These are phyloP conservation scores for Chelonia mydas DNA, from an alignment of 2,797 vertebrate species.

Conservation along the genomic window DNA sequence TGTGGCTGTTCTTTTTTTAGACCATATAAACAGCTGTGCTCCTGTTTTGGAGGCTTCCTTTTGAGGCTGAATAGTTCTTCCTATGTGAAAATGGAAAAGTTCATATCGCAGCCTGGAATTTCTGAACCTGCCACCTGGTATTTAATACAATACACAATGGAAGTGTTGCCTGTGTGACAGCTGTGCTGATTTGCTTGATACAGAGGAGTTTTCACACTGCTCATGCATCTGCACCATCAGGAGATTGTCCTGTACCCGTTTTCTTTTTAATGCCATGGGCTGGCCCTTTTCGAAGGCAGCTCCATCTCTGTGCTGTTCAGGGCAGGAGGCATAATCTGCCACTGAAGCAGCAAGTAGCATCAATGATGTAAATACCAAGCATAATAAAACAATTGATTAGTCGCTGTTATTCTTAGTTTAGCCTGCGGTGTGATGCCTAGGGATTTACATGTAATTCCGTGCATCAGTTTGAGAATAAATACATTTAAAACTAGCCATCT, in stretches of 20 bases:
- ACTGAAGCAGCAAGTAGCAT: neutral
- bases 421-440: neutral
- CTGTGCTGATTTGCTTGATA: neutral
- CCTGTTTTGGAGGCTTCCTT: neutral
- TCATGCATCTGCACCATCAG: neutral
- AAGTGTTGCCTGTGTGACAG: neutral
- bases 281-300: neutral
- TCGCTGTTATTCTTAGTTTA: rapidly evolving
- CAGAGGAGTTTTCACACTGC: neutral
- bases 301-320: neutral
- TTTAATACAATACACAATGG: neutral
- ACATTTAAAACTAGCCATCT: neutral
- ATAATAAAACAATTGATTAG: neutral
- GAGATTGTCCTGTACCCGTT: rapidly evolving
- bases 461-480: neutral
- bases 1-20: neutral
- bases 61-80: neutral
- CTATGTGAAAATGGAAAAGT: neutral
- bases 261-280: neutral
- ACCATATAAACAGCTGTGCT: neutral
- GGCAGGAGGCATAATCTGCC: rapidly evolving
- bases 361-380: rapidly evolving
- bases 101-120: neutral
- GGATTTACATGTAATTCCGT: neutral
- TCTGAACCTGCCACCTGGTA: neutral